These are phyloP conservation scores for Cryptus armator DNA, from an alignment of 2,888 invertebrate species.

Conservation along the genomic window DNA sequence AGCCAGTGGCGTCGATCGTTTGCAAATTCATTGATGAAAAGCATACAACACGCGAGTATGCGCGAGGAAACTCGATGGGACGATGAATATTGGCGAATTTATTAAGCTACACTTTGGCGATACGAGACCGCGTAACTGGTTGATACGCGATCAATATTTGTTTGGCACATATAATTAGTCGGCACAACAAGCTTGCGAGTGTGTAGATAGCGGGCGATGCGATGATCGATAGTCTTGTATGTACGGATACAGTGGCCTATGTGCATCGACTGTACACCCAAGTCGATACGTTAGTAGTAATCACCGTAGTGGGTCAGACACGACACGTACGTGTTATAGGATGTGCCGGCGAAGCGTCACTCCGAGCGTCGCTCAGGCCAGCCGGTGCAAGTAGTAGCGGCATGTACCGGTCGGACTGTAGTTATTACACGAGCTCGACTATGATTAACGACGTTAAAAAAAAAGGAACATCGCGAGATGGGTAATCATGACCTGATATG, in stretches of 20 bases:
- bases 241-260: not conserved
- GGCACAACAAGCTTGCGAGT: constrained; percentile 45
- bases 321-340: constrained; percentile 4
- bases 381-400: constrained; percentile 59
- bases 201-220: not conserved
- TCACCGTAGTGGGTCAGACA: constrained; percentile 40
- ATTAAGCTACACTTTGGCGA: constrained; percentile 32
- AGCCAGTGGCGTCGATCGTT: not conserved
- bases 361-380: constrained; percentile 29
- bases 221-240: not conserved
- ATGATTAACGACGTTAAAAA: constrained; percentile 66
- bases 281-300: constrained; percentile 24
- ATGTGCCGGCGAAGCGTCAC: constrained; percentile 11
- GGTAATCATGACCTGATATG: constrained; percentile 67
- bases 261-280: constrained; percentile 1
- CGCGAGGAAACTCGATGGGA: not conserved
- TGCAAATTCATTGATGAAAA: constrained; percentile 7
- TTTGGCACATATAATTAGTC: constrained; percentile 68
- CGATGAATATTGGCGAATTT: constrained; percentile 44
- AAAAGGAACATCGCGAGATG: constrained; percentile 43
- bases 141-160: constrained; percentile 66
- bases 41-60: not conserved
- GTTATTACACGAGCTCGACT: constrained; percentile 45
- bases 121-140: constrained; percentile 51
- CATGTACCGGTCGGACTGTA: constrained; percentile 58